Evolutionary conservation across 2,888 invertebrate species (phyloP), one percentile per base, ranked within the genome.

Genomic region (Dorcus hopei): DNA sequence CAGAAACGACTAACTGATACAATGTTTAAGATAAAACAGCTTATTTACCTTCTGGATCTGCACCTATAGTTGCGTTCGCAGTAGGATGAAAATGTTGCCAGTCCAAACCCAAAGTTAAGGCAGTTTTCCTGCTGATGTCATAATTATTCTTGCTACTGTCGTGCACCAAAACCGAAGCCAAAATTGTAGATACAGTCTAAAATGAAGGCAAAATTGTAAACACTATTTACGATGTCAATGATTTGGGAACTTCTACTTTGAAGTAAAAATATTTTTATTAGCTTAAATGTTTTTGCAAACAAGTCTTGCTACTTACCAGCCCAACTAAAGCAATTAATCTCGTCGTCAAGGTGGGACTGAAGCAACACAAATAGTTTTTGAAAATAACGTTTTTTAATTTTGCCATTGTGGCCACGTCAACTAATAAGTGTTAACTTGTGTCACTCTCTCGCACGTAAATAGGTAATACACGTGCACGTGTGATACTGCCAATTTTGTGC

Each of bases 11-110:
- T 14, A 14, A 14, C 14, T 26, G 26, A 26, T 26, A 26, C 26
- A 26, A 26, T 5, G 26, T 26, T 26, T 5, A 5, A 1, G 26
- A 33, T 33, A 33, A 39, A 38, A 38, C 38, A 19, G 23, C 16
- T 49, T 5, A n/a, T 43, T 56, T 56, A 56, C 56, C 56, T 38
- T 49, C 45, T 43, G 56, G 56, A 51, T 56, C 56, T 19, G 56
- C 56, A 4, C 45, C 43, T 9, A 39, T 9, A 50, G 56, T 56
- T 51, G 45, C 26, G 41, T 51, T 56, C 6, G 56, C 45, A 23
- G 39, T 50, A 3, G 56, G 11, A 45, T 56, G 56, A 16, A 56
- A 56, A 38, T 56, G 56, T 8, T 56, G 51, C 56, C 56, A 56
- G 39, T 56, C 51, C 23, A 56, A 26, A n/a, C 56, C 56, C 8